Base-by-base conservation (phyloP, 2,797 vertebrate species). In the Iguana delicatissima region DNA sequence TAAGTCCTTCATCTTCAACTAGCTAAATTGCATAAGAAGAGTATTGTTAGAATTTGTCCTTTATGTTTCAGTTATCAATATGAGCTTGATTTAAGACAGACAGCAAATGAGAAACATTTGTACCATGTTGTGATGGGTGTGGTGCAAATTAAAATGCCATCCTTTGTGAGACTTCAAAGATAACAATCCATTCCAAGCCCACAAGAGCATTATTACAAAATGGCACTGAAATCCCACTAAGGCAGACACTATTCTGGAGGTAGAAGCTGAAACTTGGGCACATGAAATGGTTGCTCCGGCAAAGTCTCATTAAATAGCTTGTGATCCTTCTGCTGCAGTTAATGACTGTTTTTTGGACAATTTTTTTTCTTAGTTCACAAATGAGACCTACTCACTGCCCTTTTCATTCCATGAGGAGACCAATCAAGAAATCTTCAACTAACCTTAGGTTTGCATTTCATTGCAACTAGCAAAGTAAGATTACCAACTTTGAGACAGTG, bases 81-180 rank as follows among this genome's bases (percentile, higher is more conserved):
- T 18, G 13, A 84, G 73, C 50, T 57, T 59, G 80, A 79, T 84
- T 69, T 83, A 57, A 91, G 59, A 79, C 42, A 55, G 26, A 52
- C 52, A 42, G n/a, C 85, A 91, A 87, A 91, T 84, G 85, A 77
- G 35, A 91, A 91, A 91, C 89, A 91, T 91, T 59, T 16, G 62
- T 50, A 55, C 85, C 59, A 79, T 64, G 72, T 91, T 84, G 85
- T 42, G 57, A 42, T 89, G 72, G 81, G 72, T 35, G 72, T 89
- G 85, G 81, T 87, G 57, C 59, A 77, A 87, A 91, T 91, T 91
- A 91, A 91, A 91, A 87, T 90, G 80, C 73, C 85, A 91, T 91
- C 73, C 59, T 87, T 87, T 83, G 85, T 91, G 80, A 84, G 57
- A 87, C 89, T 87, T 90, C 89, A 90, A 87, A 87, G 85, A 82